Evolutionary conservation across 2,888 invertebrate genomes (phyloP).

Genomic region (Pogonocherus hispidulus): DNA sequence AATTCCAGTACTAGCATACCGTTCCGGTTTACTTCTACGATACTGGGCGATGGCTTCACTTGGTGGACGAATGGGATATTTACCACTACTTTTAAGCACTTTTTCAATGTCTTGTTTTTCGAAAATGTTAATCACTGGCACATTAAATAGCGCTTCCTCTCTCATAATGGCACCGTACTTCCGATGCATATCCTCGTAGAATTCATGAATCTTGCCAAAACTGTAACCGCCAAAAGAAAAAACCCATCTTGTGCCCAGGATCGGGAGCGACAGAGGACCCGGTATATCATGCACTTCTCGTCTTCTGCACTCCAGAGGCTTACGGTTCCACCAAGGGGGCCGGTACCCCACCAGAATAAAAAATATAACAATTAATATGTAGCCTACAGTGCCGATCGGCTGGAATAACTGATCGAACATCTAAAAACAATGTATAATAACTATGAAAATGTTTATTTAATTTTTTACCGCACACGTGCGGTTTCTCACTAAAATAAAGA

Average conservation of each 20-base stretch:
- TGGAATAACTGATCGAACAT: slow-evolving; percentile 51
- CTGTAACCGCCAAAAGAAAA: slow-evolving; percentile 74
- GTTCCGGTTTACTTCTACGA: slow-evolving; percentile 80
- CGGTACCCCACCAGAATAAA: slow-evolving; percentile 60
- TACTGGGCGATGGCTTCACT: slow-evolving; percentile 86
- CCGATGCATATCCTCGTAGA: slow-evolving; percentile 81
- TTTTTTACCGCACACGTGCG: slow-evolving; percentile 29
- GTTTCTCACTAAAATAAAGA: slow-evolving; percentile 20
- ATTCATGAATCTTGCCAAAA: slow-evolving; percentile 83
- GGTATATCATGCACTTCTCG: slow-evolving; percentile 71
- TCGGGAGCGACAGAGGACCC: slow-evolving; percentile 80
- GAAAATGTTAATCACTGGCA: slow-evolving; percentile 81
- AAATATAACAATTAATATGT: slow-evolving; percentile 53
- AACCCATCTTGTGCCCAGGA: slow-evolving; percentile 86
- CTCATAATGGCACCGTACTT: slow-evolving; percentile 83
- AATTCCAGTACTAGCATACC: slow-evolving; percentile 85
- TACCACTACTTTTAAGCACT: slow-evolving; percentile 80
- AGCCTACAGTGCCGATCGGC: slow-evolving; percentile 50
- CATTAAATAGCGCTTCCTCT: slow-evolving; percentile 82
- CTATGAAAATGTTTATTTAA: slow-evolving; percentile 18
- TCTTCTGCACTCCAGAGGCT: slow-evolving; percentile 35
- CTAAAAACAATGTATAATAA: slow-evolving; percentile 43
- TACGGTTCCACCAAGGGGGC: slow-evolving; percentile 60
- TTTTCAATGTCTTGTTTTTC: slow-evolving; percentile 81
- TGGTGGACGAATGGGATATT: slow-evolving; percentile 85